Evolutionary conservation across 2,888 invertebrate species (phyloP).

Genomic region (Hemicrepidius hirtus): DNA sequence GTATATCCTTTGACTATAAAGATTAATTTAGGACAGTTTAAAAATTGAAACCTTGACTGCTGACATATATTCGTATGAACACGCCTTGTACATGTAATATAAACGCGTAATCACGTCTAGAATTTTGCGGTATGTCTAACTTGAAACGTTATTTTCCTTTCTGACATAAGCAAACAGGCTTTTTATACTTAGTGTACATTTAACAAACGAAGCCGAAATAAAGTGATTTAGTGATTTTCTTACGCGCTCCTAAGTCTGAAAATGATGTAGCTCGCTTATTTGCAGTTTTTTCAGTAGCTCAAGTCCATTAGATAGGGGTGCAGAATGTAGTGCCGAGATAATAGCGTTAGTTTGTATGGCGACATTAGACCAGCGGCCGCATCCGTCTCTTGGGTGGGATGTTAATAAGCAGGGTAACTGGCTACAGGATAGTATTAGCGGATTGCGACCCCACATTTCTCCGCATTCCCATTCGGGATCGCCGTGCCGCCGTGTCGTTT

Average conservation of each 20-base stretch:
- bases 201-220: conserved; percentile 51
- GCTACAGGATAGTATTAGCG: conserved; percentile 54
- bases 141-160: conserved; percentile 44
- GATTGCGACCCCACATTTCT: conserved; percentile 50
- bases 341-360: conserved; percentile 53
- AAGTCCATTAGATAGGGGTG: conserved; percentile 54
- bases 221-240: conserved; percentile 55
- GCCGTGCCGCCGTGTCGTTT: conserved; percentile 55
- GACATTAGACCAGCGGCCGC: conserved; percentile 53
- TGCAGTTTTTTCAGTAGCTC: conserved; percentile 50
- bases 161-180: conserved; percentile 50
- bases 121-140: conserved; percentile 32
- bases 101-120: conserved; percentile 29
- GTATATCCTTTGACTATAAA: too few relatives aligned
- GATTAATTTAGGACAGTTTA: too few relatives aligned
- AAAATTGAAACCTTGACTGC: too few relatives aligned
- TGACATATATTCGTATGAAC: too few relatives aligned
- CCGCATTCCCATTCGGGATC: conserved; percentile 56
- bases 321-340: conserved; percentile 48
- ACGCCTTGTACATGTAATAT: not conserved
- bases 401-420: conserved; percentile 60
- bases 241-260: conserved; percentile 51
- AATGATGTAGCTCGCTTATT: conserved; percentile 50
- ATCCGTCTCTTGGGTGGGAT: conserved; percentile 57
- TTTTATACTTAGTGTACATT: conserved; percentile 51